Evolutionary conservation across 2,888 invertebrate genomes (phyloP), one percentile per base, ranked within the genome.

Genomic region (Dorcus parallelipipedus): DNA sequence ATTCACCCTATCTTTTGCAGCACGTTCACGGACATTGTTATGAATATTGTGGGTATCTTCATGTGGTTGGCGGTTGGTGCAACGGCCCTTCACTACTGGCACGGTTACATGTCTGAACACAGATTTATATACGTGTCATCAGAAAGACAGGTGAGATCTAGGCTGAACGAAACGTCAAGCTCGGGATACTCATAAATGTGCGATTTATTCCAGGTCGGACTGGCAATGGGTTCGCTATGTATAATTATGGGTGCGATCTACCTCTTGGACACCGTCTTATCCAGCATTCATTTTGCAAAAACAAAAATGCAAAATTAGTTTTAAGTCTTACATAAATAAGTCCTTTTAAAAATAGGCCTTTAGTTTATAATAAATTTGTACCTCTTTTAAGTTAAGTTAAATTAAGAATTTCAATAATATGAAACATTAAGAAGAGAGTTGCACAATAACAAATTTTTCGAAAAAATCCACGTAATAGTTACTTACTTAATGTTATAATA

Each of bases 81-180:
- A 0, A 91, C 91, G 23, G 93, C 93, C 0, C 82, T 93, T 17
- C 93, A 93, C 79, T 94, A 93, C 79, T 94, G 93, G 93, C 87
- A 89, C 59, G 93, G 93, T 1, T 94, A 92, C 79, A 86, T 89
- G 77, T 84, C 87, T 14, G 91, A 92, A 72, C 87, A 93, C 71
- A 89, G 90, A 73, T 90, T 84, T 75, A 80, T 86, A 60, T 84
- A 86, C 67, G 87, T 89, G 2, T 86, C 88, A 52, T 85, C 88
- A 0, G 92, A 92, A 76, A 84, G 88, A 81, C 88, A 90, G 82
- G 78, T 78, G 68, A 67, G 61, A n/a, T 42, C 3, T 33, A 33
- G 3, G 26, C 26, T 33, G 7, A 33, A 33, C 26, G 7, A 33
- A 33, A 6, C 3, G 6, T 14, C 9, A 8, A 50, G 38, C 20